phyloP scores from a whole-genome alignment of 1,140 invertebrate genomes.

The Procambarus clarkii region DNA sequence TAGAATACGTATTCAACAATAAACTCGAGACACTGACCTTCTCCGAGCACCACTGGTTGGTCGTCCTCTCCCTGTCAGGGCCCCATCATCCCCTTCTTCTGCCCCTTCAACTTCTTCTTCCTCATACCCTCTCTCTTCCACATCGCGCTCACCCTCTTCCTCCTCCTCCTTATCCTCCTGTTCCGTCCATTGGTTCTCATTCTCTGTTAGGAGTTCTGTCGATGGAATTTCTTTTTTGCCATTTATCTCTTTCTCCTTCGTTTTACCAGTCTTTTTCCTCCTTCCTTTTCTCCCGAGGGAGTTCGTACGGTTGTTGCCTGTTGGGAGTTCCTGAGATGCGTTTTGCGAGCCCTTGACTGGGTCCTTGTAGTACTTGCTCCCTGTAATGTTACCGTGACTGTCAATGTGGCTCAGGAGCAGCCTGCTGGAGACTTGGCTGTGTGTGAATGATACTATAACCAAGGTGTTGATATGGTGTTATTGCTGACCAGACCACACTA shows the following conservation, averaged over 20 bases:
- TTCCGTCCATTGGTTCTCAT: background rate
- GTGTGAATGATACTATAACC: no score
- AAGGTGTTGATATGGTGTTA: no score
- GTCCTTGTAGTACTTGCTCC: background rate
- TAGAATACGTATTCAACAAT: no score
- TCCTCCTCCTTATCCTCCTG: background rate
- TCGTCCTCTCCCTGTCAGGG: background rate
- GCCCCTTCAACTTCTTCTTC: background rate
- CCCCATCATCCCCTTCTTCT: background rate
- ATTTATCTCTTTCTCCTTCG: background rate
- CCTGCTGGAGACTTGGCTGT: no score
- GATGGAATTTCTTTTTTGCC: background rate
- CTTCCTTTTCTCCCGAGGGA: background rate
- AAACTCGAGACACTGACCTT: background rate
- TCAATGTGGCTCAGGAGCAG: no score
- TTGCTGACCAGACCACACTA: no score
- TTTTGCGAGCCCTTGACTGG: background rate
- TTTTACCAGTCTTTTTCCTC: background rate
- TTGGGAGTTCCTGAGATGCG: background rate
- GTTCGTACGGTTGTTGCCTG: background rate
- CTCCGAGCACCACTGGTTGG: background rate
- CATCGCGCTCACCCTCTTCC: background rate
- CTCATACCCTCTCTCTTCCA: conserved; percentile 7
- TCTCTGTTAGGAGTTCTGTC: no score
- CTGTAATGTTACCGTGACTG: background rate